These are phyloP conservation scores for Bradypodion pumilum DNA, from an alignment of 2,797 vertebrate species.

Conservation along the genomic window DNA sequence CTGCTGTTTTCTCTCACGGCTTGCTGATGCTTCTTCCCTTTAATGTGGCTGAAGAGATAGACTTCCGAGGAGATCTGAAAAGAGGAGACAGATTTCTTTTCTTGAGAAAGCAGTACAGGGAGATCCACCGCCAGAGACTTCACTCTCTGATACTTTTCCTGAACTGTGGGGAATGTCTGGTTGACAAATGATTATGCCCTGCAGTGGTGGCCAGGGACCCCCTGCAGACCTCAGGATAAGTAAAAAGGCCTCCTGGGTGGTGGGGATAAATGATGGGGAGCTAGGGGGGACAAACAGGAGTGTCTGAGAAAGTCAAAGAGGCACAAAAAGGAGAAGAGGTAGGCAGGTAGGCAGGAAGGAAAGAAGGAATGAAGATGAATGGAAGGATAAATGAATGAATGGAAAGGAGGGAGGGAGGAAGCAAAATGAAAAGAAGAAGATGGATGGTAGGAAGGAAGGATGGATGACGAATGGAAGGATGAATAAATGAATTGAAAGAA, in stretches of 20 bases:
- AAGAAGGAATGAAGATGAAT: too few relatives aligned
- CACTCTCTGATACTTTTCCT: not conserved
- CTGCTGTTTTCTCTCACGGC: conserved; percentile 97
- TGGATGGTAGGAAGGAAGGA: too few relatives aligned
- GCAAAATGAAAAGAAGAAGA: too few relatives aligned
- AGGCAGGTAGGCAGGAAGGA: not conserved
- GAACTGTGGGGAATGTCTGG: too few relatives aligned
- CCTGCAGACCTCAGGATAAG: not conserved
- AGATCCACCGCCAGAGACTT: too few relatives aligned
- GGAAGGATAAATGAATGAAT: too few relatives aligned
- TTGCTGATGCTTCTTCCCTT: conserved; percentile 95
- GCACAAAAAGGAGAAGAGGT: not conserved
- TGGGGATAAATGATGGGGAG: too few relatives aligned
- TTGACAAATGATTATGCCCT: not conserved
- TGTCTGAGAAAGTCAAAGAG: not conserved
- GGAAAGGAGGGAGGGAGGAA: too few relatives aligned
- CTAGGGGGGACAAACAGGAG: not conserved
- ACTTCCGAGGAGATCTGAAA: conserved; percentile 97
- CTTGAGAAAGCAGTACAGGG: not conserved
- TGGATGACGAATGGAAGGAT: too few relatives aligned
- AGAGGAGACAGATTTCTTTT: conserved; percentile 27
- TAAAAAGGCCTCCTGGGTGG: too few relatives aligned
- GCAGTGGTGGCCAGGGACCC: not conserved
- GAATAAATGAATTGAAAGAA: too few relatives aligned
- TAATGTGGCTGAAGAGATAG: conserved; percentile 98